Conservation (phyloP, 2,888 invertebrate genomes). For the Mantis religiosa region DNA sequence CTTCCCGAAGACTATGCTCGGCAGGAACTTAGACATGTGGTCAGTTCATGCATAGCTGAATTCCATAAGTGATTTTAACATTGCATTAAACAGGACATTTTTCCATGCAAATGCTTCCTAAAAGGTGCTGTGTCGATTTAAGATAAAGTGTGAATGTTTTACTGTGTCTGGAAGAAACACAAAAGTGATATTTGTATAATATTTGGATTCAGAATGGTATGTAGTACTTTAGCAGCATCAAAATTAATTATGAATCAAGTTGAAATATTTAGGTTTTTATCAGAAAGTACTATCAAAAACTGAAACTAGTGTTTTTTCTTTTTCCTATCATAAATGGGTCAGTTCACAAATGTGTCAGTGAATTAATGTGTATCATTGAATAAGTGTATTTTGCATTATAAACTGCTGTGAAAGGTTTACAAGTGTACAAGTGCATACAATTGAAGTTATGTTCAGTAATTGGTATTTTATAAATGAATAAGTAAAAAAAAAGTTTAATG, state of each 20-base stretch:
- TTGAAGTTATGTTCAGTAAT: not conserved
- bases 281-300: not conserved
- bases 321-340: not conserved
- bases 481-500: not conserved
- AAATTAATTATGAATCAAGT: not conserved
- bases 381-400: not conserved
- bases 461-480: not conserved
- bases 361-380: not conserved
- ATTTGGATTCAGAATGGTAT: not conserved
- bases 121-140: not conserved
- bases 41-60: constrained; percentile 37
- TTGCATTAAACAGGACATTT: not conserved
- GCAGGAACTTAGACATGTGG: constrained; percentile 46
- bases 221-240: not conserved
- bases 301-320: not conserved
- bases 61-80: not conserved
- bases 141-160: not conserved
- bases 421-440: not conserved
- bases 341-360: not conserved
- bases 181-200: not conserved
- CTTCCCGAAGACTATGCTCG: constrained; percentile 57
- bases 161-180: not conserved
- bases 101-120: not conserved
- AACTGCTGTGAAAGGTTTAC: not conserved
- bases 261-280: not conserved